Conservation (phyloP, 1,140 invertebrate species). For the Ceratosolen solmsi region DNA sequence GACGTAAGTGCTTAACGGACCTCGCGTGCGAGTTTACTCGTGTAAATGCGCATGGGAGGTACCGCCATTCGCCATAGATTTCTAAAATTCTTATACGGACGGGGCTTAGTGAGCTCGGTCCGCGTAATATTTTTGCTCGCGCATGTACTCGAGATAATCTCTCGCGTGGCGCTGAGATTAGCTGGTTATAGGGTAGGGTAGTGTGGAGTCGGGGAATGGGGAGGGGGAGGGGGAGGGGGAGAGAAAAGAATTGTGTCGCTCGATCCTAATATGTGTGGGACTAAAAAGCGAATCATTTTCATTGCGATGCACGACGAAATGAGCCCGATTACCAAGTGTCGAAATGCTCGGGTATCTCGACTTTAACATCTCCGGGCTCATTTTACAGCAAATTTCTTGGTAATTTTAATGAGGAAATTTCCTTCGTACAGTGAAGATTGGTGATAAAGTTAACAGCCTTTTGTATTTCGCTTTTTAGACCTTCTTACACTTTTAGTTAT, state of each 20-base stretch:
- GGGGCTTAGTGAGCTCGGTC: too few species aligned
- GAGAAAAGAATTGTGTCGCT: not conserved
- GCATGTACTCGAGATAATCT: not conserved
- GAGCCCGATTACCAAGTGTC: constrained; percentile 4
- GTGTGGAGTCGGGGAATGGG: not conserved
- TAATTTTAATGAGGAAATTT: constrained; percentile 30
- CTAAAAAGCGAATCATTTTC: constrained; percentile 1
- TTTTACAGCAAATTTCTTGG: constrained; percentile 22
- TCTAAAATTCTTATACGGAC: too few species aligned
- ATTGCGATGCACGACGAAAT: not conserved
- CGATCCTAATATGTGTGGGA: too few species aligned
- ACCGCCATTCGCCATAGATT: too few species aligned
- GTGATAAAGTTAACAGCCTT: constrained; percentile 21
- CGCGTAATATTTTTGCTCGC: too few species aligned
- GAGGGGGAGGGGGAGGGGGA: not conserved
- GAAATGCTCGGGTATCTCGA: not conserved
- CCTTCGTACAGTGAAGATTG: not conserved
- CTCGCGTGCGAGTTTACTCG: not conserved
- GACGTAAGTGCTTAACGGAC: not conserved
- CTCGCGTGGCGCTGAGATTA: not conserved
- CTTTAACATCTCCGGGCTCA: not conserved
- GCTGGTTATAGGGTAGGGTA: too few species aligned
- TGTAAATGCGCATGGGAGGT: too few species aligned
- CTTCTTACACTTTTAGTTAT: constrained; percentile 15
- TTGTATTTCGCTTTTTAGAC: constrained; percentile 18